Evolutionary conservation across 2,797 vertebrate species (phyloP).

Genomic region (Fringilla coelebs): DNA sequence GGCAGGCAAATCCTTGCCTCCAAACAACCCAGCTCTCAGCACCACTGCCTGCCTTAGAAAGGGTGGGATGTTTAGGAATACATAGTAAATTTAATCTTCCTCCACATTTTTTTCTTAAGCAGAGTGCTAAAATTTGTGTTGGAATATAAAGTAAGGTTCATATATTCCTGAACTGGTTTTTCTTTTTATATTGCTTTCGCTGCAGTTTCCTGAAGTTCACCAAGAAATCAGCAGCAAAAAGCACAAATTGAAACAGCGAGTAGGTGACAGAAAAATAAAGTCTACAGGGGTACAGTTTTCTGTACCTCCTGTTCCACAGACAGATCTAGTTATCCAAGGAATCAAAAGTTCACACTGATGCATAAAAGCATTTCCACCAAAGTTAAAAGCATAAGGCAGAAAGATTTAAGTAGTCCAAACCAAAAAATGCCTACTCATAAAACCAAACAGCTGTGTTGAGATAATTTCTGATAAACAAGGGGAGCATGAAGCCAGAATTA

Average conservation of each 20-base stretch:
- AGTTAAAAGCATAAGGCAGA: background rate
- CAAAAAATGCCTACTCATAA: background rate
- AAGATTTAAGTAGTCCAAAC: background rate
- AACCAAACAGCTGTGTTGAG: background rate
- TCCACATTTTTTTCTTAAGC: background rate
- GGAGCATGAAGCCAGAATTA: background rate
- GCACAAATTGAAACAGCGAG: background rate
- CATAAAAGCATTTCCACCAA: background rate
- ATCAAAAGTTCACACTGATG: background rate
- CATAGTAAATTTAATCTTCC: slow-evolving; percentile 37
- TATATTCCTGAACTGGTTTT: background rate
- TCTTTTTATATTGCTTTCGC: background rate
- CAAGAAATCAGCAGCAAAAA: background rate
- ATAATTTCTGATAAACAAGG: slow-evolving; percentile 14
- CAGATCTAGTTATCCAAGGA: background rate
- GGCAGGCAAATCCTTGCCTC: background rate
- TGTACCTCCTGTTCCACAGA: background rate
- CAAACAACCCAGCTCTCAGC: background rate
- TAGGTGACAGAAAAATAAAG: background rate
- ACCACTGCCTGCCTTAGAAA: background rate
- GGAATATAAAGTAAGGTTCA: background rate
- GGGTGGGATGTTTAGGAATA: background rate
- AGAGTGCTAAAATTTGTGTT: slow-evolving; percentile 4
- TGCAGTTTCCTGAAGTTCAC: background rate
- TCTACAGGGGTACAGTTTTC: background rate